Conservation (phyloP, 2,113 vertebrate genomes). For the Corynorhinus townsendii region DNA sequence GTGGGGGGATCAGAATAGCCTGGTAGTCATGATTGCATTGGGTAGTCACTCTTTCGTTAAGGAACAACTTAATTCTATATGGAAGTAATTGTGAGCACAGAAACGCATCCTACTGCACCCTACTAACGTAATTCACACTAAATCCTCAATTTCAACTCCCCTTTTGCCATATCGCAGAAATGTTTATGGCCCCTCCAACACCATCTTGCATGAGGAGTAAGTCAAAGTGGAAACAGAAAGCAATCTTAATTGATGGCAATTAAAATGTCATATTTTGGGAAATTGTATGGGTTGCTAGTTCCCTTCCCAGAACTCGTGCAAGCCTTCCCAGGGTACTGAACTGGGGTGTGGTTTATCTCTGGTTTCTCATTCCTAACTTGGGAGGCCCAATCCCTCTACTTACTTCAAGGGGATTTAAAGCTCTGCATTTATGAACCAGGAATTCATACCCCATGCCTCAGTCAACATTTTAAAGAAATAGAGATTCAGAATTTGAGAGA, state of each 20-base stretch:
- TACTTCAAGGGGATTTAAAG: neutral
- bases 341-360: neutral
- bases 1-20: neutral
- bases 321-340: neutral
- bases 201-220: neutral
- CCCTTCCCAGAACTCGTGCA: neutral
- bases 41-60: neutral
- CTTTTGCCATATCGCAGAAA: neutral
- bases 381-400: neutral
- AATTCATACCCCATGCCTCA: neutral
- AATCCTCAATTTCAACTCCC: neutral
- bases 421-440: neutral
- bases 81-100: neutral
- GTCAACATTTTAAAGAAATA: neutral
- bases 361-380: neutral
- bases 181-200: neutral
- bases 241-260: neutral
- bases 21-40: neutral
- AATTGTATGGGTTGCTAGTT: neutral
- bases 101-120: neutral
- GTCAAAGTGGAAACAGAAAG: neutral
- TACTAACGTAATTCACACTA: neutral
- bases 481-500: neutral
- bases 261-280: neutral
- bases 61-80: neutral